Percentiles rank a stretch among this genome's conserved stretches.
Conservation (phyloP, 2,888 invertebrate species). For the Stenotaenia linearis region DNA sequence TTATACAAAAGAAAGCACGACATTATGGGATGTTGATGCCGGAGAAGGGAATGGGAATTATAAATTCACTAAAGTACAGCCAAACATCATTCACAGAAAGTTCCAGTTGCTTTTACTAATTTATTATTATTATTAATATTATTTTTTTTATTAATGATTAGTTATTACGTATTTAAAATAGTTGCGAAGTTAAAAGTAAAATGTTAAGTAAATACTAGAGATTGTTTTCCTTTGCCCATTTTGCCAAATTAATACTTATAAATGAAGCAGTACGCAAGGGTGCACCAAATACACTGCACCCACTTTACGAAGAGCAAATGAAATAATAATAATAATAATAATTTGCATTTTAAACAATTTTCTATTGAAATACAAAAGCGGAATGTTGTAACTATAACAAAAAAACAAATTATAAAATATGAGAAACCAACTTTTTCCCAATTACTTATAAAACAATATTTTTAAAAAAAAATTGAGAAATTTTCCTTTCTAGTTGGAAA, state of each 20-base stretch:
- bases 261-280: neutral
- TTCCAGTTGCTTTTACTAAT: conserved; percentile 3
- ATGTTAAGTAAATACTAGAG: conserved; percentile 1
- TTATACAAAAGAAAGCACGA: conserved; percentile 1
- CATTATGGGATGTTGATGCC: neutral
- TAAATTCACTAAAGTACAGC: neutral
- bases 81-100: neutral
- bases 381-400: neutral
- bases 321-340: neutral
- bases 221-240: neutral
- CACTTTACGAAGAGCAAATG: neutral
- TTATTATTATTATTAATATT: neutral
- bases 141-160: neutral
- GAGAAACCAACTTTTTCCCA: neutral
- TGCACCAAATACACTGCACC: conserved; percentile 13
- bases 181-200: neutral
- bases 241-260: neutral
- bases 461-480: neutral
- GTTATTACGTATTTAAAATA: neutral
- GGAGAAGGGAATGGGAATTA: neutral
- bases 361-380: neutral
- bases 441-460: neutral
- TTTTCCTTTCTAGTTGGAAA: neutral
- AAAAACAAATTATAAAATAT: neutral
- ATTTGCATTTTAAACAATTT: neutral